Conservation (phyloP, 2,888 invertebrate species). For the Zonitis immaculata region DNA sequence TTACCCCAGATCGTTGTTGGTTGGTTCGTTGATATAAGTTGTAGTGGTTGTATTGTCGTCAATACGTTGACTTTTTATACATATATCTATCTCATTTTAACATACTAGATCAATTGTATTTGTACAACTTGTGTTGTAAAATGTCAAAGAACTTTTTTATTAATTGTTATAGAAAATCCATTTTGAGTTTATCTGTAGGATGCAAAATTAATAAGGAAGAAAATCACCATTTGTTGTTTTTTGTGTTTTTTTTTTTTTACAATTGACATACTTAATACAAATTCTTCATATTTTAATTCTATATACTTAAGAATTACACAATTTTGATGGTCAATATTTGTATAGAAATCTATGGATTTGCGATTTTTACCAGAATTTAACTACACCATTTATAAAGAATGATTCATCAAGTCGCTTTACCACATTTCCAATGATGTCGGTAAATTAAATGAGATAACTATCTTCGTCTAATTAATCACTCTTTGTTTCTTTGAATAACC, state of each 20-base stretch:
- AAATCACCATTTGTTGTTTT: too few species aligned
- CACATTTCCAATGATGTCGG: too few species aligned
- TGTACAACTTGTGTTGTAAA: not conserved
- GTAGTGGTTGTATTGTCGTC: conserved; percentile 1
- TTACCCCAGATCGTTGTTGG: conserved; percentile 1
- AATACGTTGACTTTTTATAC: not conserved
- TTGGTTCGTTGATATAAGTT: too few species aligned
- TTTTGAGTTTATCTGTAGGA: too few species aligned
- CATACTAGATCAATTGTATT: not conserved
- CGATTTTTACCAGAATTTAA: not conserved
- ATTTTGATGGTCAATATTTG: conserved; percentile 1
- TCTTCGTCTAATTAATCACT: too few species aligned
- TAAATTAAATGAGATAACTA: too few species aligned
- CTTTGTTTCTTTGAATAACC: too few species aligned
- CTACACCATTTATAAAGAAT: not conserved
- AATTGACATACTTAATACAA: too few species aligned
- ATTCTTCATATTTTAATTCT: not conserved
- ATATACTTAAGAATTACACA: not conserved
- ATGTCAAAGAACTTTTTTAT: not conserved
- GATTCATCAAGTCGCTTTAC: too few species aligned
- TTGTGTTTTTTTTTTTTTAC: too few species aligned
- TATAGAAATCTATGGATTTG: not conserved
- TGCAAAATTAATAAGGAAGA: too few species aligned
- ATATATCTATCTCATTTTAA: not conserved
- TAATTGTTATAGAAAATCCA: not conserved